Conservation (phyloP, 1,140 invertebrate genomes). For the Thereuonema tuberculata region DNA sequence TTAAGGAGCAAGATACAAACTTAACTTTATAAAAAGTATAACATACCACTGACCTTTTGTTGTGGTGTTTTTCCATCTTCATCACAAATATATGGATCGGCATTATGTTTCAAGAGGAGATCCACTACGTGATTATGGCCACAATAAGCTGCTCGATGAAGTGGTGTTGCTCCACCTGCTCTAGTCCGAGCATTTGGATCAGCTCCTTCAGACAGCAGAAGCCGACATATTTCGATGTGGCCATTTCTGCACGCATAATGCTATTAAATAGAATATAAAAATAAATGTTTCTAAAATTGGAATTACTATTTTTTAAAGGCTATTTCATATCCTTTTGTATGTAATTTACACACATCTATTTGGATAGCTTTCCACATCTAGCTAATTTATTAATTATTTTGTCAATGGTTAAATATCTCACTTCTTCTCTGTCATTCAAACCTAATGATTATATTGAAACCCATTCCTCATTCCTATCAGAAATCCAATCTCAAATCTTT, state of each 20-base stretch:
- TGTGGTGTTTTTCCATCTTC: conserved; percentile 62
- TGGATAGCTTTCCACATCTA: too few species aligned
- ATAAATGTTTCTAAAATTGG: conserved; percentile 9
- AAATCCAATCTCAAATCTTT: too few species aligned
- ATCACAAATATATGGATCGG: conserved; percentile 47
- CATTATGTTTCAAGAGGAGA: conserved; percentile 46
- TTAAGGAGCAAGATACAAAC: too few species aligned
- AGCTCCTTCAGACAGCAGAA: conserved; percentile 52
- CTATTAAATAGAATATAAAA: conserved; percentile 4
- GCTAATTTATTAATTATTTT: too few species aligned
- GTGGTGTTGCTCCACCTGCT: conserved; percentile 53
- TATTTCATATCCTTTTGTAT: too few species aligned
- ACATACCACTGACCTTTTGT: conserved; percentile 53
- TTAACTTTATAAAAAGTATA: too few species aligned
- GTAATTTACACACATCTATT: too few species aligned
- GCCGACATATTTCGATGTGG: conserved; percentile 48
- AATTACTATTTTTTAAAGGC: conserved; percentile 22
- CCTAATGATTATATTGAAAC: too few species aligned
- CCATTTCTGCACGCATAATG: conserved; percentile 77
- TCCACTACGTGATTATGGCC: conserved; percentile 46
- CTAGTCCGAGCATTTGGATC: conserved; percentile 54
- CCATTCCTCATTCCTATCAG: too few species aligned
- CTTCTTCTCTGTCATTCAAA: too few species aligned
- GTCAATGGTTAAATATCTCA: too few species aligned
- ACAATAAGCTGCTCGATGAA: conserved; percentile 63